A percentile compares a stretch with the other conserved stretches of the same genome.
phyloP scores from a whole-genome alignment of 2,113 vertebrate genomes.

The Cryptomyrus ogoouensis region DNA sequence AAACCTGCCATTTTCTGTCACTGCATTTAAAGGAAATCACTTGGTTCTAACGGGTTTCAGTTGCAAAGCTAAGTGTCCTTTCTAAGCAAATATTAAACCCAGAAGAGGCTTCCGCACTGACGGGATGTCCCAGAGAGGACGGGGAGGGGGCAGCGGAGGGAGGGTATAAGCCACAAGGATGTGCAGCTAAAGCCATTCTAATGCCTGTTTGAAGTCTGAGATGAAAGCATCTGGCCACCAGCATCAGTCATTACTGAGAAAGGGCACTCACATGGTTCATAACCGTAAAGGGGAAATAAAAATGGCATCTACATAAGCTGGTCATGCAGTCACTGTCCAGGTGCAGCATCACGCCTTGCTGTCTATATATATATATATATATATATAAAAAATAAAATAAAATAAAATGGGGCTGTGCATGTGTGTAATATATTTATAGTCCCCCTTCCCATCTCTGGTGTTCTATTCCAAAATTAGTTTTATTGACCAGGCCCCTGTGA shows the following conservation, averaged over 20 bases:
- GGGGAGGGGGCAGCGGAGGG: not conserved
- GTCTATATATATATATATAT: too few relatives aligned
- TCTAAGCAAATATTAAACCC: not conserved
- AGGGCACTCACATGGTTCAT: not conserved
- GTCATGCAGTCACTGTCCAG: not conserved
- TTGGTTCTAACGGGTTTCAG: not conserved
- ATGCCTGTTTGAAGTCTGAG: slow-evolving; percentile 1
- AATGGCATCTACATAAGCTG: not conserved
- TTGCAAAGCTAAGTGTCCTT: not conserved
- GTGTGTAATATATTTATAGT: not conserved
- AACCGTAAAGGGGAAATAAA: not conserved
- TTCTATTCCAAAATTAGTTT: not conserved
- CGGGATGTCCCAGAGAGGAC: not conserved
- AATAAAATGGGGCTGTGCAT: not conserved
- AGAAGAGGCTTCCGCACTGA: not conserved
- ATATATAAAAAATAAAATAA: too few relatives aligned
- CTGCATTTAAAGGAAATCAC: not conserved
- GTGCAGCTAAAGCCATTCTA: not conserved
- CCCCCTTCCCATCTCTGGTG: not conserved
- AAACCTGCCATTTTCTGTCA: not conserved
- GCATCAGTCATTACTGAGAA: slow-evolving; percentile 1
- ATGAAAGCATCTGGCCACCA: slow-evolving; percentile 1
- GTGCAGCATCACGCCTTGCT: not conserved
- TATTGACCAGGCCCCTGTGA: not conserved
- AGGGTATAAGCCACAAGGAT: not conserved